These are phyloP conservation scores for Aradophagus sp. DNA, from an alignment of 1,140 invertebrate species.

Conservation along the genomic window DNA sequence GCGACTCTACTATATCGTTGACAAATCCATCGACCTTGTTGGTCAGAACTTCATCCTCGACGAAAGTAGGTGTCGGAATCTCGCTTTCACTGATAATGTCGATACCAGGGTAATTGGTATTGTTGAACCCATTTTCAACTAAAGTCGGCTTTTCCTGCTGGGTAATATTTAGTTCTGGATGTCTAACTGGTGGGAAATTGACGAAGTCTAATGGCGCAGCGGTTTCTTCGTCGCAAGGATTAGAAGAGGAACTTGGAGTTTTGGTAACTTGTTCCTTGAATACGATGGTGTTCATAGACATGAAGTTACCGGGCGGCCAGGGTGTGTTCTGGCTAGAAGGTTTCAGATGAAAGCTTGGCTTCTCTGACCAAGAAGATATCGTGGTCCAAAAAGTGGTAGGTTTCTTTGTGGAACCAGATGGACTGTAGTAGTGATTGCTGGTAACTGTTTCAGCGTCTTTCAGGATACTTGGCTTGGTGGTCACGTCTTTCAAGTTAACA, in stretches of 20 bases:
- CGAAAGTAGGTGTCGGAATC: constrained; percentile 82
- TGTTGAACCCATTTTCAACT: constrained; percentile 74
- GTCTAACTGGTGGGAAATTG: constrained; percentile 88
- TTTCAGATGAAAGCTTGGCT: constrained; percentile 66
- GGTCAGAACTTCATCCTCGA: constrained; percentile 84
- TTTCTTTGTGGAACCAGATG: constrained; percentile 50
- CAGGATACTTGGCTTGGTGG: constrained; percentile 47
- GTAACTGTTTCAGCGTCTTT: constrained; percentile 25
- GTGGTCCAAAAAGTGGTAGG: constrained; percentile 67
- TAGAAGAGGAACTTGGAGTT: constrained; percentile 39
- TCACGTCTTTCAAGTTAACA: constrained; percentile 68
- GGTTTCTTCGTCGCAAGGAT: constrained; percentile 72
- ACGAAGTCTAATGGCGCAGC: constrained; percentile 80
- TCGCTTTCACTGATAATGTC: constrained; percentile 77
- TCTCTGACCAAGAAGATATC: constrained; percentile 64
- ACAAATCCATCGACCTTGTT: constrained; percentile 88
- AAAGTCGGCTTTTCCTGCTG: constrained; percentile 72
- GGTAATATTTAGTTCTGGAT: constrained; percentile 85
- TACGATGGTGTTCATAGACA: constrained; percentile 50
- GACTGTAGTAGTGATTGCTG: constrained; percentile 24
- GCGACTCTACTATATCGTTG: constrained; percentile 85
- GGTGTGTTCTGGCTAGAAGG: constrained; percentile 48
- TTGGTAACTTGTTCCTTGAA: constrained; percentile 54
- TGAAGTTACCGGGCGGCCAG: constrained; percentile 35
- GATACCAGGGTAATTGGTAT: constrained; percentile 75